Base-by-base conservation (phyloP, 2,888 invertebrate species). In the Aspidiotus rigidus region DNA sequence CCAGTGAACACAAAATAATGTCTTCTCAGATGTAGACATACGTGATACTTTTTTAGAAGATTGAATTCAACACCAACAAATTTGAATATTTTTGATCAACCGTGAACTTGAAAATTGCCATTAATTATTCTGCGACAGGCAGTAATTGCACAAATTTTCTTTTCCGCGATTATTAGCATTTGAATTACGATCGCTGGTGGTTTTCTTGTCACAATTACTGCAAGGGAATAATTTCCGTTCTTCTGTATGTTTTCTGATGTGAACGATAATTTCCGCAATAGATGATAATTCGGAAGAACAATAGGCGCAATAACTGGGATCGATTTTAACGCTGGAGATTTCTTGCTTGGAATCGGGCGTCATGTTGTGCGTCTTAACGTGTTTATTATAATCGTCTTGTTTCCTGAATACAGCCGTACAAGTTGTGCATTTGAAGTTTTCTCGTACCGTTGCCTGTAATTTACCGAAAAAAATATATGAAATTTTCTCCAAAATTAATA, bases 191-290 rank as follows among this genome's bases (percentile, higher is more conserved):
- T 64, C 69, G 17, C 42, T 15, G n/a, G 61, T 55, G 28, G 61
- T 62, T 53, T 69, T 69, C 39, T 61, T 60, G 28, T 69, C 69
- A 62, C 69, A 69, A 55, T 61, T 69, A 42, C 69, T 69, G 62
- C 69, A 69, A 11, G 69, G 69, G 16, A 61, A 69, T n/a, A 61
- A 15, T 55, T 69, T 69, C 1, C 69, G 62, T 69, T 69, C 69
- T 61, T 69, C 69, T n/a, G 69, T 69, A n/a, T 69, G 69, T 17
- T 61, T 61, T 11, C 69, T 60, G 13, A 69, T 69, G 28, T 69
- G 69, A 53, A 61, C 61, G 2, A 69, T 69, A 13, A 69, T 69
- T 54, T 69, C 69, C n/a, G 69, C 60, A 9, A 69, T 69, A 1
- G 69, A 61, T 55, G 54, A 17, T 7, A 69, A 55, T 15, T 69